Conservation (phyloP, 2,888 invertebrate species). For the Steromphala cineraria region DNA sequence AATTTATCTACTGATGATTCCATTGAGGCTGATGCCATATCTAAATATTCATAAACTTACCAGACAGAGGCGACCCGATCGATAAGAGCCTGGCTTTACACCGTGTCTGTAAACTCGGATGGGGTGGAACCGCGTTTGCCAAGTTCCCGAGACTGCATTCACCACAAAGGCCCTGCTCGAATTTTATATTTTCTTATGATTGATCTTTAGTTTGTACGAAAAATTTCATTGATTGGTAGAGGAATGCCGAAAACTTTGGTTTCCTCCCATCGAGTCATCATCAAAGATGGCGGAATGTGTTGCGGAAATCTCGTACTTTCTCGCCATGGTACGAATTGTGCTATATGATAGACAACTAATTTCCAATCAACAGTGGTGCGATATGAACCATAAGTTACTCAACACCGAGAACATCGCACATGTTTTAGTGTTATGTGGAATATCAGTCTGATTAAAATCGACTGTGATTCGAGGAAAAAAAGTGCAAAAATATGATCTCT, state of each 20-base stretch:
- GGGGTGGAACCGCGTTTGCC: not conserved
- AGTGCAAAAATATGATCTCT: too few species aligned
- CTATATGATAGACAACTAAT: not conserved
- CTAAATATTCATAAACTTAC: not conserved
- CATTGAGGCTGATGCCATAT: not conserved
- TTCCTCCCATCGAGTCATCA: constrained; percentile 42
- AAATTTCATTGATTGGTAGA: not conserved
- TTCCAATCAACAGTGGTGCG: not conserved
- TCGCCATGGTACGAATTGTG: constrained; percentile 26
- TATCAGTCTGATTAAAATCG: too few species aligned
- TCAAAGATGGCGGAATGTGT: constrained; percentile 53
- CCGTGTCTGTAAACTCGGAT: not conserved
- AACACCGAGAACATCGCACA: too few species aligned
- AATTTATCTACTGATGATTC: not conserved
- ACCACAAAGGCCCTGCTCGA: not conserved
- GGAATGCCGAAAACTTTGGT: constrained; percentile 16
- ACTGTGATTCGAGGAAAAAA: too few species aligned
- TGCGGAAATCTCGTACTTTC: constrained; percentile 41
- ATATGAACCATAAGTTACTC: too few species aligned
- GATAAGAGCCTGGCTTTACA: not conserved
- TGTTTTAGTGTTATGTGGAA: too few species aligned
- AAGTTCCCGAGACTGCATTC: not conserved
- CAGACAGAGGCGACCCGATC: constrained; percentile 15
- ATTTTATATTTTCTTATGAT: constrained; percentile 9
- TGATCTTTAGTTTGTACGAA: not conserved